Evolutionary conservation across 2,113 vertebrate species (phyloP).

Genomic region (Muntiacus muntjak): DNA sequence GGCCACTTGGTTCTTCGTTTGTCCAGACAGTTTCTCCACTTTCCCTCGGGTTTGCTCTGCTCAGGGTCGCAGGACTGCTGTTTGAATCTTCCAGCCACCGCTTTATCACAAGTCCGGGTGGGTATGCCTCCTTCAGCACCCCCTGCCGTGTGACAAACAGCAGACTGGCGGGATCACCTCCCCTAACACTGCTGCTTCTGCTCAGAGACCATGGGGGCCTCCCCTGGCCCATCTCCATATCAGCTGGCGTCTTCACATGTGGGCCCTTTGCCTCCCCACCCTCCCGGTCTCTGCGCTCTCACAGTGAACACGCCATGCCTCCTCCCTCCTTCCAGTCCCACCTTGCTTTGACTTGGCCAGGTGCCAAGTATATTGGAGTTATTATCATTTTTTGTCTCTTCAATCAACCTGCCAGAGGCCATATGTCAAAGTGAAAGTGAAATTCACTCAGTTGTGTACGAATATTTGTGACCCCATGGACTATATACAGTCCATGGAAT

Average conservation of each 20-base stretch:
- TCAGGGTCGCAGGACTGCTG: neutral
- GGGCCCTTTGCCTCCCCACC: neutral
- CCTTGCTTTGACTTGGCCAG: neutral
- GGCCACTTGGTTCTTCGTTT: neutral
- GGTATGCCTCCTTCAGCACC: neutral
- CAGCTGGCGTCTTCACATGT: neutral
- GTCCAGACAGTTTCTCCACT: neutral
- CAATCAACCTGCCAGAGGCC: neutral
- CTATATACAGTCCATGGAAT: neutral
- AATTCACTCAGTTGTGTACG: fast-evolving
- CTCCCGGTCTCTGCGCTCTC: neutral
- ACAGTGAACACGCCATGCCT: neutral
- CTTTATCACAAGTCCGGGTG: neutral
- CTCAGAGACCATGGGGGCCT: neutral
- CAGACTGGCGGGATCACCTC: neutral
- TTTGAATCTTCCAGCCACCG: neutral
- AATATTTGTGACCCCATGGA: neutral
- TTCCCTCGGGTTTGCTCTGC: neutral
- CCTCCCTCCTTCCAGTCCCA: neutral
- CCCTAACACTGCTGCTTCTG: neutral
- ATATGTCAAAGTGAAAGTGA: neutral
- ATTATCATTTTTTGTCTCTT: neutral
- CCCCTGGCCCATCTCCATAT: neutral
- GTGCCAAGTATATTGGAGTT: neutral
- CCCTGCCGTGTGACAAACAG: fast-evolving